These are phyloP conservation scores for Lycocorax pyrrhopterus DNA, from an alignment of 2,113 vertebrate species.

Conservation along the genomic window DNA sequence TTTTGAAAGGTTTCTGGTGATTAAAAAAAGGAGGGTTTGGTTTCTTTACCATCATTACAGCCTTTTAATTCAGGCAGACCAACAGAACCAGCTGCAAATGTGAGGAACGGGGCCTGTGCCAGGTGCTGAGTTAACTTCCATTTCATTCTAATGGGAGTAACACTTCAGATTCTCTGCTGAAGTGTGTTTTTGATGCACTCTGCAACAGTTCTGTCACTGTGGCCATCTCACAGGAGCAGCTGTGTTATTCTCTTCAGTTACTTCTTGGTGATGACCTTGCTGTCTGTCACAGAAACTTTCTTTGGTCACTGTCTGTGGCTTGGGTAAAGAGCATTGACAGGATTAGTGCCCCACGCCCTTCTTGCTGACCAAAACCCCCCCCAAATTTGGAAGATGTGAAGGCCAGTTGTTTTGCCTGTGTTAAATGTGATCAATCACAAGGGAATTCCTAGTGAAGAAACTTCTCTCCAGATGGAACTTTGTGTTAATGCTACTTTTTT, in stretches of 20 bases:
- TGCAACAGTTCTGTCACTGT: fast-evolving
- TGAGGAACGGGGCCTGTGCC: not conserved
- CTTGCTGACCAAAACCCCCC: not conserved
- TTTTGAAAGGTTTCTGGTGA: not conserved
- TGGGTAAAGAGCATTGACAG: not conserved
- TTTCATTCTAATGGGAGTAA: not conserved
- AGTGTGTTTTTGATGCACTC: not conserved
- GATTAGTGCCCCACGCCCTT: not conserved
- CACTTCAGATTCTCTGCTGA: not conserved
- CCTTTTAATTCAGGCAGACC: not conserved
- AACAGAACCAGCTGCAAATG: not conserved
- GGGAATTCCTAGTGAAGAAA: not conserved
- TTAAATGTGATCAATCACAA: not conserved
- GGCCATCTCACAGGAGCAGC: not conserved
- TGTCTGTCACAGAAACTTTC: not conserved
- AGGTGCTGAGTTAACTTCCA: not conserved
- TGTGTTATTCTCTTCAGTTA: not conserved
- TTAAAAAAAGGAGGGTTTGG: not conserved
- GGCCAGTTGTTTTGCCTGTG: not conserved
- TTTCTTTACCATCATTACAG: not conserved
- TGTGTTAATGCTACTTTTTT: not conserved
- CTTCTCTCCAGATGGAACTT: not conserved
- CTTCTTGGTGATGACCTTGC: not conserved
- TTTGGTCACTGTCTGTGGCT: not conserved
- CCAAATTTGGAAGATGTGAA: not conserved